Conservation (phyloP, 2,888 invertebrate species). For the Eristalis pertinax region DNA sequence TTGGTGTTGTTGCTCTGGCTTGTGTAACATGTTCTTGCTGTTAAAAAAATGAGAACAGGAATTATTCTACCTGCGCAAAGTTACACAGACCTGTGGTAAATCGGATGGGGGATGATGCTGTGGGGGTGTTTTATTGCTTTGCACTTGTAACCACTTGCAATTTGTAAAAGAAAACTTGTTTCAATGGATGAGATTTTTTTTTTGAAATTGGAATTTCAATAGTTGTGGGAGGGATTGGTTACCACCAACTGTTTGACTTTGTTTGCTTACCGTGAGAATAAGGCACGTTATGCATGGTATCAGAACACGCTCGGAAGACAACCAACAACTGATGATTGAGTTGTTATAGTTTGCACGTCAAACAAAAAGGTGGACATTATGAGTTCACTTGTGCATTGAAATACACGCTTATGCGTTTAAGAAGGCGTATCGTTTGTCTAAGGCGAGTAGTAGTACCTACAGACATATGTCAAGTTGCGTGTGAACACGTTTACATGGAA, state of each 20-base stretch:
- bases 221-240: not conserved
- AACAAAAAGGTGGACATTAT: too few relatives aligned
- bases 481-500: too few relatives aligned
- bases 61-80: slow-evolving; percentile 25
- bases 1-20: slow-evolving; percentile 35
- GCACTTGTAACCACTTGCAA: slow-evolving; percentile 50
- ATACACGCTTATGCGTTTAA: too few relatives aligned
- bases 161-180: slow-evolving; percentile 32
- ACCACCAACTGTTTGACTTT: not conserved
- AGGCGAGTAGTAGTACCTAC: too few relatives aligned
- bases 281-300: not conserved
- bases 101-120: slow-evolving; percentile 30
- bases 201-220: slow-evolving; percentile 37
- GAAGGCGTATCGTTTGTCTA: too few relatives aligned
- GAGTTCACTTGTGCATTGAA: too few relatives aligned
- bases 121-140: slow-evolving; percentile 61
- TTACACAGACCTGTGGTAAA: slow-evolving; percentile 24
- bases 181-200: not conserved
- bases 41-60: slow-evolving; percentile 36
- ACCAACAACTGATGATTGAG: too few relatives aligned
- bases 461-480: too few relatives aligned
- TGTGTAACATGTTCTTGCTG: slow-evolving; percentile 19
- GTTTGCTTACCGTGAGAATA: not conserved
- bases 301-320: too few relatives aligned
- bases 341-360: too few relatives aligned